phyloP scores from a whole-genome alignment of 1,140 invertebrate species.

The Halyomorpha halys region DNA sequence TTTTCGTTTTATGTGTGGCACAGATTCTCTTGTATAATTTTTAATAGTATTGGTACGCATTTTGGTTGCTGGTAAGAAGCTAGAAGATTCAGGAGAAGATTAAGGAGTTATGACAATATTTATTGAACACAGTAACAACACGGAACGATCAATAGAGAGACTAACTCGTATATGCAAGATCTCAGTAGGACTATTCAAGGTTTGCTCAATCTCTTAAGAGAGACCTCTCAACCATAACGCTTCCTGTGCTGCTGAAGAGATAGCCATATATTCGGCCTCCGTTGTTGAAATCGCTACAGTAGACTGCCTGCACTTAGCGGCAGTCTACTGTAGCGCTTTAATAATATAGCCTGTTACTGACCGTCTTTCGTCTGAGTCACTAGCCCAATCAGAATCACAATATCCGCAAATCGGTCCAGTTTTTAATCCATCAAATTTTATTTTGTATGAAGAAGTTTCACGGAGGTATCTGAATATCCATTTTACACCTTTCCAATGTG shows the following conservation, averaged over 20 bases:
- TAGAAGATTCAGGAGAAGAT: too few relatives aligned
- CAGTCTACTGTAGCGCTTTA: neutral
- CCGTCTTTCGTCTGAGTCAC: neutral
- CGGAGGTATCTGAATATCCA: neutral
- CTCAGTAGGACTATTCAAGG: too few relatives aligned
- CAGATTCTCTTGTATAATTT: too few relatives aligned
- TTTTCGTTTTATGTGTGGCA: too few relatives aligned
- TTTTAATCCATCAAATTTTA: neutral
- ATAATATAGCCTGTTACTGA: neutral
- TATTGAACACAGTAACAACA: too few relatives aligned
- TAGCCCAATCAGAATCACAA: conserved; percentile 4
- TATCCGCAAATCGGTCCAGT: neutral
- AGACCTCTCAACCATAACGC: neutral
- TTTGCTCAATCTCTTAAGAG: too few relatives aligned
- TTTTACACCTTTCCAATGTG: neutral
- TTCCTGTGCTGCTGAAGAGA: neutral
- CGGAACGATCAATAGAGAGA: too few relatives aligned
- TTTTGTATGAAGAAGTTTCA: neutral
- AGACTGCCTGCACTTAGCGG: neutral
- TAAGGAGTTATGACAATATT: too few relatives aligned
- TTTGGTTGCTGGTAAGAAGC: too few relatives aligned
- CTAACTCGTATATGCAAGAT: too few relatives aligned
- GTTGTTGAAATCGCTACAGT: neutral
- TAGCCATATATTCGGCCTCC: conserved; percentile 2
- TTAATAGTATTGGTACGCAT: too few relatives aligned